Evolutionary conservation across 1,140 invertebrate species (phyloP), one percentile per base, ranked within the genome.

Genomic region (Portunus trituberculatus): DNA sequence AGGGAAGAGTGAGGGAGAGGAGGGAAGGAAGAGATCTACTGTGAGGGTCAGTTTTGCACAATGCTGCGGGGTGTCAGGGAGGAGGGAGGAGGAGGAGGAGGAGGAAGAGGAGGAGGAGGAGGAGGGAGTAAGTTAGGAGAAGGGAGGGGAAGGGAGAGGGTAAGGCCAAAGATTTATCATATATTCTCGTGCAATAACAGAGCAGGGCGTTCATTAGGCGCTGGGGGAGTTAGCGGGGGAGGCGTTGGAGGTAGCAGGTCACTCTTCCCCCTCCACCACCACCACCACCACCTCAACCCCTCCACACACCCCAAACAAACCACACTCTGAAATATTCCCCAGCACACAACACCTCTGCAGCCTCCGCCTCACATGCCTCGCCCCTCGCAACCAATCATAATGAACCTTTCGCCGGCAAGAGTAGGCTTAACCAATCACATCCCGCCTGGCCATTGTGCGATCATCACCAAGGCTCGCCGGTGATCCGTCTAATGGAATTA

Each of bases 401-500:
- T 20, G 20, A 1, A 76, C 67, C 67, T 76, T 76, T 76, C n/a
- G 12, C n/a, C 1, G 16, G 20, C 7, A 76, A 7, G 20, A n/a
- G 25, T n/a, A n/a, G n/a, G 20, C 20, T 76, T 76, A 20, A 76
- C 67, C n/a, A 76, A 76, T 76, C 67, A 76, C 67, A 76, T n/a
- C 16, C n/a, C 20, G 25, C 20, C 67, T n/a, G 6, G 20, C 67
- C n/a, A 25, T 76, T n/a, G 67, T 76, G 20, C 25, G n/a, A n/a
- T 76, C 67, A 76, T n/a, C 67, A n/a, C 12, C n/a, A n/a, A 76
- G 67, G 29, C 39, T 89, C 39, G 4, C 48, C 3, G 59, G 89
- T 29, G 46, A 59, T 29, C 25, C 12, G 39, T 91, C 89, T 31
- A 12, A 59, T 59, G 89, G 87, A 28, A 91, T 59, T 91, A 91